Evolutionary conservation across 2,797 vertebrate genomes (phyloP).

Genomic region (Hyperoplus lanceolatus): DNA sequence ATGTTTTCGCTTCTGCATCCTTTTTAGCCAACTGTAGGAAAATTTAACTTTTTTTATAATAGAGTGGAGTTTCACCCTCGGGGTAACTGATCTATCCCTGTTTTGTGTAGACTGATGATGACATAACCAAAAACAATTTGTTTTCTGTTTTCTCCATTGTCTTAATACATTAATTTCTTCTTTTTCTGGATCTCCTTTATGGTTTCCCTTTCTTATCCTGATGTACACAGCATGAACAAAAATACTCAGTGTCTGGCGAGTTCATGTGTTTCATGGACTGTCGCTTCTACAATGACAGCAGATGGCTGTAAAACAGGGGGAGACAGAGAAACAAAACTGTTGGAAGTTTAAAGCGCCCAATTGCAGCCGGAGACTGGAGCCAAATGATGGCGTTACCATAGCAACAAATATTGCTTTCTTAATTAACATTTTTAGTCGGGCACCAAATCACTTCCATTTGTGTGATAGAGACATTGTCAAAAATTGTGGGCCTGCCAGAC

Average conservation of each 20-base stretch:
- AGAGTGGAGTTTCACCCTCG: slow-evolving; percentile 5
- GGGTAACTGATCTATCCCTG: slow-evolving; percentile 25
- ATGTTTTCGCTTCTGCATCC: neutral
- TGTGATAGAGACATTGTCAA: slow-evolving; percentile 5
- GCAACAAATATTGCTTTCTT: slow-evolving; percentile 34
- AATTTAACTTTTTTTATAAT: slow-evolving; percentile 22
- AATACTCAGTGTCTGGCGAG: neutral
- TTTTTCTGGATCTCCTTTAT: neutral
- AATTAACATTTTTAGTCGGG: slow-evolving; percentile 22
- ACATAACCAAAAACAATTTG: slow-evolving; percentile 10
- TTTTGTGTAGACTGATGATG: slow-evolving; percentile 32
- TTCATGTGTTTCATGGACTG: slow-evolving; percentile 6
- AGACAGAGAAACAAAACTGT: slow-evolving; percentile 36
- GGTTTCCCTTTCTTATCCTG: neutral
- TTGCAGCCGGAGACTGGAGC: slow-evolving; percentile 24
- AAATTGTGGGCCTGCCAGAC: neutral
- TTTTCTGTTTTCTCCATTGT: neutral
- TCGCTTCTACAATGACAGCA: slow-evolving; percentile 23
- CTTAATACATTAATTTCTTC: slow-evolving; percentile 5
- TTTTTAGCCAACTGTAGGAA: slow-evolving; percentile 14
- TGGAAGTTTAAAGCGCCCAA: slow-evolving; percentile 22
- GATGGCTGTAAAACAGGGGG: slow-evolving; percentile 43
- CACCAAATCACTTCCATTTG: neutral
- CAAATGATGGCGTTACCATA: slow-evolving; percentile 35
- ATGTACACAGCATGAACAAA: neutral